These are phyloP conservation scores for Phalacrocorax brasilianus DNA, from an alignment of 2,113 vertebrate species.

Conservation along the genomic window DNA sequence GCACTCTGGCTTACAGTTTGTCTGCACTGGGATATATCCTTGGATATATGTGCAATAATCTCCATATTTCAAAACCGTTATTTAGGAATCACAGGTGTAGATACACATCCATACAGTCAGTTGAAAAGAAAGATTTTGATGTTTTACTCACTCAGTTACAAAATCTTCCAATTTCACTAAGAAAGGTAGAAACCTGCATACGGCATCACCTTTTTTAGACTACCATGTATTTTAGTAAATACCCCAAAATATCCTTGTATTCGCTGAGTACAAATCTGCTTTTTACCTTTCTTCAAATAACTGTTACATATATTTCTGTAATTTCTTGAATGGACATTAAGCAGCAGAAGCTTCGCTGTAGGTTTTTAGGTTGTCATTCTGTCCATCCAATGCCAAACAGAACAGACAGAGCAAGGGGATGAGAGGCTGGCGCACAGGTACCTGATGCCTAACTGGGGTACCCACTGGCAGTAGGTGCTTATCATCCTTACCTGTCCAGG, in stretches of 20 bases:
- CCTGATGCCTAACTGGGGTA: neutral
- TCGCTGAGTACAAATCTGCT: neutral
- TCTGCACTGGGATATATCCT: neutral
- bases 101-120: neutral
- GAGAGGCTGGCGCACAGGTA: neutral
- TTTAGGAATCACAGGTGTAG: neutral
- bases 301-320: neutral
- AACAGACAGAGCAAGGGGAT: neutral
- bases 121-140: neutral
- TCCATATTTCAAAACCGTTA: neutral
- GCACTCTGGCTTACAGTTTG: neutral
- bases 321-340: neutral
- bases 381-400: neutral
- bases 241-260: neutral
- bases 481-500: neutral
- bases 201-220: neutral
- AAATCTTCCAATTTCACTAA: neutral
- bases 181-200: neutral
- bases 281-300: neutral
- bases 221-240: neutral
- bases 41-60: neutral
- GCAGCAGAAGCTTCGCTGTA: neutral
- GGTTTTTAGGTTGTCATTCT: neutral
- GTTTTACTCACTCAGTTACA: neutral
- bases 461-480: fast-evolving